These are phyloP conservation scores for Papilio aristodemus DNA, from an alignment of 1,140 invertebrate species.

Conservation along the genomic window DNA sequence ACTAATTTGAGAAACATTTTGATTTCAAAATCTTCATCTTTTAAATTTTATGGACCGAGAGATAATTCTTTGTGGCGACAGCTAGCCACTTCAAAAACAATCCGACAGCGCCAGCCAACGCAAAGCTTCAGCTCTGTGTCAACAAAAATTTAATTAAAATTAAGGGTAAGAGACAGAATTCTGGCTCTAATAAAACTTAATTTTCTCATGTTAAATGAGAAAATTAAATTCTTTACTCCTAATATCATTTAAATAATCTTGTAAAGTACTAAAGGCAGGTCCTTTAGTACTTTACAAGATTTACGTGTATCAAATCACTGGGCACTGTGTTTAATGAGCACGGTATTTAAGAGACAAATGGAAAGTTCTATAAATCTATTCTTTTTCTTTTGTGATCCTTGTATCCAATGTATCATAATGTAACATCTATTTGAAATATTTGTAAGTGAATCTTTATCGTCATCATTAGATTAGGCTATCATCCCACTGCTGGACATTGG, in stretches of 20 bases:
- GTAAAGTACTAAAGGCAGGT: background rate
- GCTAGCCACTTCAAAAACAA: conserved; percentile 10
- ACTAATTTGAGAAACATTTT: background rate
- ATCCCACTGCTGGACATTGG: too few relatives aligned
- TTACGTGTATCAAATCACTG: too few relatives aligned
- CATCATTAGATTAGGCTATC: too few relatives aligned
- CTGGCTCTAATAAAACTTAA: background rate
- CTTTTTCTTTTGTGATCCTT: too few relatives aligned
- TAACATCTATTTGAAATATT: too few relatives aligned
- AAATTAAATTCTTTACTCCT: background rate
- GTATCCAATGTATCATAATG: too few relatives aligned
- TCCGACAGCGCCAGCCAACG: background rate
- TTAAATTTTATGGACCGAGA: background rate
- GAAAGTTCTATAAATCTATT: too few relatives aligned
- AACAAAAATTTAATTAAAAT: conserved; percentile 25
- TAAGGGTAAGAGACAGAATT: conserved; percentile 6
- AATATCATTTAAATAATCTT: background rate
- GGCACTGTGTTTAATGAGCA: too few relatives aligned
- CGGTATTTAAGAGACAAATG: too few relatives aligned
- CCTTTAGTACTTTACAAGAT: too few relatives aligned
- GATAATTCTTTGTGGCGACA: background rate
- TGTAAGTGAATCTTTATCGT: too few relatives aligned
- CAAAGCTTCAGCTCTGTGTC: conserved; percentile 13
- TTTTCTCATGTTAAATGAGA: conserved; percentile 17
- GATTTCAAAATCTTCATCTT: background rate